Base-by-base conservation (phyloP, 2,888 invertebrate genomes). In the Romanomermis culicivorax region DNA sequence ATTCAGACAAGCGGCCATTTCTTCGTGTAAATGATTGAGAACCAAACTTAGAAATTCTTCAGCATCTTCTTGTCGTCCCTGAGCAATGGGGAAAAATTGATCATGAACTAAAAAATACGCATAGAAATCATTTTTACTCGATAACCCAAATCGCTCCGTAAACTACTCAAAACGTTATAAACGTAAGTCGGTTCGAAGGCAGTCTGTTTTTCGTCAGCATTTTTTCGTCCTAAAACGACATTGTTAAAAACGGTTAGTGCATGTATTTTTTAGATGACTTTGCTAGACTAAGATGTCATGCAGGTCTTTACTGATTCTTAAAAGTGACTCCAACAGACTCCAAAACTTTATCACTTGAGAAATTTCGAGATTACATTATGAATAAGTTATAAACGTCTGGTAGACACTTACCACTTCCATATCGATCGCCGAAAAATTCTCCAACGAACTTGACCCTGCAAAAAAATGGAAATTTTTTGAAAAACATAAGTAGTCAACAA, bases 1-100 rank as follows among this genome's bases (percentile, higher is more conserved):
- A 17, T 36, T 36, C 36, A 49, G 68, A 64, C 85, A 83, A 76
- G 87, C 85, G 1, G 86, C 77, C 87, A 93, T 89, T 75, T 95
- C 93, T 71, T 93, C 93, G 68, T 91, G 89, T 55, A 93, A 78
- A 27, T 85, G 85, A 72, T 91, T 93, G 26, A 95, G 77, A 58
- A 93, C 76, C 69, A 84, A 86, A 4, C 87, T 84, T 1, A 93
- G 77, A 72, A 93, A 91, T 70, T 95, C 93, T 71, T 95, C 93
- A 0, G 93, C 93, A 72, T 95, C 93, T 69, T 93, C 91, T 70
- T 93, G 93, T 24, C 85, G 76, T 0, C 88, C 91, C 58, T 67
- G 47, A 43, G 26, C 27, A 51, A 48, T 14, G 11, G 7, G 47
- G 30, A 23, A 14, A 24, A 52, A 25, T 27, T 11, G 17, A 4